These are phyloP conservation scores for Acrocera orbiculus DNA, from an alignment of 2,888 invertebrate species.

Conservation along the genomic window DNA sequence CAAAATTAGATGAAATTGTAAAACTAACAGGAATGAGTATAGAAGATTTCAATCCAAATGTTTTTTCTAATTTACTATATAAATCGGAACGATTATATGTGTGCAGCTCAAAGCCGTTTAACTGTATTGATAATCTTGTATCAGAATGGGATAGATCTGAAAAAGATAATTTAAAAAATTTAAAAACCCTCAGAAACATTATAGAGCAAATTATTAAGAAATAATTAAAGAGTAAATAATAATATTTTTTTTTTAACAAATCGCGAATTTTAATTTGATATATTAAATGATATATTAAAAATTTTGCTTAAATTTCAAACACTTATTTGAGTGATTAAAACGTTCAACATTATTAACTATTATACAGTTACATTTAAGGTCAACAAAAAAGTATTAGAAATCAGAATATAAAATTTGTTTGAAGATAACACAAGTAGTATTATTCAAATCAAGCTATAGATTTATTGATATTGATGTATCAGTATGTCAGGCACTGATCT, in stretches of 20 bases:
- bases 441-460: slow-evolving; percentile 8
- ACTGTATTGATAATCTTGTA: slow-evolving; percentile 72
- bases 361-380: no score
- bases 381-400: no score
- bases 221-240: no score
- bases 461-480: no score
- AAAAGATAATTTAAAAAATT: slow-evolving; percentile 16
- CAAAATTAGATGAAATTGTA: not conserved
- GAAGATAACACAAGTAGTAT: slow-evolving; percentile 1
- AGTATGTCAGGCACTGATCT: no score
- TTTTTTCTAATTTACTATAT: slow-evolving; percentile 71
- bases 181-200: not conserved
- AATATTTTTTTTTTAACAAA: no score
- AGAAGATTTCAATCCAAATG: slow-evolving; percentile 67
- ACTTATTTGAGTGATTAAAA: no score
- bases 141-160: slow-evolving; percentile 89
- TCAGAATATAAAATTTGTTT: slow-evolving; percentile 3
- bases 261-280: no score
- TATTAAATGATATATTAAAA: no score
- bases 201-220: not conserved
- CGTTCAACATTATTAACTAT: no score
- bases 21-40: slow-evolving; percentile 40
- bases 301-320: no score
- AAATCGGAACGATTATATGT: slow-evolving; percentile 82
- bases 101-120: slow-evolving; percentile 90